Percentiles rank a stretch among this genome's conserved stretches.
These are phyloP conservation scores for Ctena decussata DNA, from an alignment of 2,888 invertebrate genomes.

Conservation along the genomic window DNA sequence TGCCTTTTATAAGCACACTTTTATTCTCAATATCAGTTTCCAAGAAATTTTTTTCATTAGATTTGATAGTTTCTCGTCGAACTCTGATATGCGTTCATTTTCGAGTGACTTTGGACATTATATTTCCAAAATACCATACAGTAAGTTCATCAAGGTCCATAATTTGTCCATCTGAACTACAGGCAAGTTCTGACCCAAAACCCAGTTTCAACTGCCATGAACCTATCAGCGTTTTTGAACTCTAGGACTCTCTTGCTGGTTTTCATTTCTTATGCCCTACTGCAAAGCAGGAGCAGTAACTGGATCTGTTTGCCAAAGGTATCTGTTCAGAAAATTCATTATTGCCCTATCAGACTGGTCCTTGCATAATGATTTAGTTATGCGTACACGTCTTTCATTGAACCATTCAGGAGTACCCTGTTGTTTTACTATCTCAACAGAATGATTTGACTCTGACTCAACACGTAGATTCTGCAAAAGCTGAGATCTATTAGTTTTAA, in stretches of 20 bases:
- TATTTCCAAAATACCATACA: background rate
- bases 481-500: background rate
- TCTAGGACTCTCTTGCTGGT: background rate
- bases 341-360: background rate
- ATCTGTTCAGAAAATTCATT: background rate
- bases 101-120: too few relatives aligned
- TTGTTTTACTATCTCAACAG: background rate
- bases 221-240: background rate
- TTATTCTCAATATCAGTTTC: background rate
- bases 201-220: background rate
- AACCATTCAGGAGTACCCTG: conserved; percentile 6
- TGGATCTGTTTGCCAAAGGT: background rate
- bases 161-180: background rate
- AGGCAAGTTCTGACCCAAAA: background rate
- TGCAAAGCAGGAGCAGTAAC: background rate
- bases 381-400: background rate
- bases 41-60: background rate
- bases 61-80: background rate
- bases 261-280: background rate
- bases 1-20: background rate
- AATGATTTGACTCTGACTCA: background rate
- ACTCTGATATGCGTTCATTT: background rate
- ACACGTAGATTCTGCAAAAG: conserved; percentile 11
- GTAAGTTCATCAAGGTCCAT: background rate
- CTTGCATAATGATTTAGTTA: conserved; percentile 17